Evolutionary conservation across 2,113 vertebrate genomes (phyloP).

Genomic region (Pygoscelis antarcticus): DNA sequence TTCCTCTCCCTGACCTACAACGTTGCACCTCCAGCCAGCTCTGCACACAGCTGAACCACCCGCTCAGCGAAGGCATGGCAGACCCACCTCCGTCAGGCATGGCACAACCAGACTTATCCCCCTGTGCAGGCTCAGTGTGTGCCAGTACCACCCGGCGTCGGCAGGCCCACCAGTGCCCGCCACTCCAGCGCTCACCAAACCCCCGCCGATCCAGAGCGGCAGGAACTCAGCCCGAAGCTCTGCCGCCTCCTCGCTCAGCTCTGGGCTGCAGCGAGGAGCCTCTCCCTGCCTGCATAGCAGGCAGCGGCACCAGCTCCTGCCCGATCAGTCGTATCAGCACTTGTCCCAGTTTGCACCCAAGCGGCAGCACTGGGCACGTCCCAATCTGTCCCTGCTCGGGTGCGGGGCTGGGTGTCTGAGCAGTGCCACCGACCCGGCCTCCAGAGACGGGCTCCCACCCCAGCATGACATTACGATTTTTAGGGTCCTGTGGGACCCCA

Average conservation of each 20-base stretch:
- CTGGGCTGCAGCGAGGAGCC: not conserved
- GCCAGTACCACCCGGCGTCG: fast-evolving
- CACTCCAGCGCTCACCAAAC: not conserved
- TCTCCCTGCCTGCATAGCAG: not conserved
- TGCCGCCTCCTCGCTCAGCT: fast-evolving
- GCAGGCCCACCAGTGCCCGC: not conserved
- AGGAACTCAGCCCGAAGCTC: not conserved
- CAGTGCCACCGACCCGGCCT: not conserved
- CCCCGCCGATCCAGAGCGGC: fast-evolving
- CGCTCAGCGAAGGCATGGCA: not conserved
- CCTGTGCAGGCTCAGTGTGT: fast-evolving
- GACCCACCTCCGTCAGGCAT: not conserved
- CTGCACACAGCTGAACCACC: fast-evolving
- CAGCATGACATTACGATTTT: not conserved
- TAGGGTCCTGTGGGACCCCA: not conserved
- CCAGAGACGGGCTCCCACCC: not conserved
- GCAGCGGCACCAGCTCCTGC: not conserved
- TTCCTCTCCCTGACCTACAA: not conserved
- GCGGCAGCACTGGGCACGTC: fast-evolving
- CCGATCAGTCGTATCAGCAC: fast-evolving
- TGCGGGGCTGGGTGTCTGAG: not conserved
- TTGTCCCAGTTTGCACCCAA: not conserved
- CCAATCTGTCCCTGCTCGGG: not conserved
- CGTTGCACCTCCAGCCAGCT: not conserved
- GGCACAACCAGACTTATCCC: fast-evolving